A percentile compares a stretch with the other conserved stretches of the same genome.
phyloP scores from a whole-genome alignment of 2,797 vertebrate species.

The Paramormyrops hopkinsi region DNA sequence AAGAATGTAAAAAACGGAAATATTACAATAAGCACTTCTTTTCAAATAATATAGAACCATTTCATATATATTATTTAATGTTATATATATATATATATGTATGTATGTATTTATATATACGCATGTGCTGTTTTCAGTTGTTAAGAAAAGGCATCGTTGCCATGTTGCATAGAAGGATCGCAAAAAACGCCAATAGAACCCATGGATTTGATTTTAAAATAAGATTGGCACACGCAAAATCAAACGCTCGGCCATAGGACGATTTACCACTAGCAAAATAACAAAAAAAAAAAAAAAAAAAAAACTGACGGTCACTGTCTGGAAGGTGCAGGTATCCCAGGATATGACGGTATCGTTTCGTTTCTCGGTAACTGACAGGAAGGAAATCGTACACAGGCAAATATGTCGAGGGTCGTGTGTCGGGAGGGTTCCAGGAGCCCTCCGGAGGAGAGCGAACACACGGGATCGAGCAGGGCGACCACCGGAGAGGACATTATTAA shows the following conservation, averaged over 20 bases:
- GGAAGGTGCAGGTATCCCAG: not conserved
- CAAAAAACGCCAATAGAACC: conserved; percentile 60
- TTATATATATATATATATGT: conserved; percentile 19
- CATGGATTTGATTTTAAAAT: conserved; percentile 57
- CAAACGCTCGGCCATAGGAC: conserved; percentile 36
- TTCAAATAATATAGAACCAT: conserved; percentile 24
- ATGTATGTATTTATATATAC: conserved; percentile 24
- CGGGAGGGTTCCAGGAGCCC: not conserved
- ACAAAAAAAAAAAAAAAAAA: not conserved
- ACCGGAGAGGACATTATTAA: not conserved
- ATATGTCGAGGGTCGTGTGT: not conserved
- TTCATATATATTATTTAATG: not conserved
- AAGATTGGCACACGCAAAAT: conserved; percentile 62
- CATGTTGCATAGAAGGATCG: conserved; percentile 81
- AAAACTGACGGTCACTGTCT: not conserved
- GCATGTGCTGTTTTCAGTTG: conserved; percentile 30
- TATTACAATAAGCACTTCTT: conserved; percentile 29
- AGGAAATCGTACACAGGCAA: not conserved
- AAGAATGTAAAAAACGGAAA: conserved; percentile 39
- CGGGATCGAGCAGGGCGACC: not conserved
- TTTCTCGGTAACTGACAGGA: not conserved
- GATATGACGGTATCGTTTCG: not conserved
- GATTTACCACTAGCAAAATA: not conserved
- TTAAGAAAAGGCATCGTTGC: conserved; percentile 44
- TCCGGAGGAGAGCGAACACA: not conserved